phyloP scores from a whole-genome alignment of 2,888 invertebrate genomes.

The Sinopyrophorus schimmeli region DNA sequence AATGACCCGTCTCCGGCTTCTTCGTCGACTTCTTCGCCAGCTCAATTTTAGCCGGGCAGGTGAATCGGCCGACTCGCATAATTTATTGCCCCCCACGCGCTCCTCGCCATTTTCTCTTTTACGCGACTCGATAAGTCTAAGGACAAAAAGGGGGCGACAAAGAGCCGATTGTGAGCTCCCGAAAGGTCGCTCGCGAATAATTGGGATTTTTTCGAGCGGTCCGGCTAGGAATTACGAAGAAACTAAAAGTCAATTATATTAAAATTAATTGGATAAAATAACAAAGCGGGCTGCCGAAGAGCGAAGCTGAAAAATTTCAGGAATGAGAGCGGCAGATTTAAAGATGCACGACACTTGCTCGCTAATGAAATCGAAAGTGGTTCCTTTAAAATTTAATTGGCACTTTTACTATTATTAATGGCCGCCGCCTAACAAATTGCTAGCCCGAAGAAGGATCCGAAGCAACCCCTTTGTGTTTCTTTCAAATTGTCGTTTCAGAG shows the following conservation, averaged over 20 bases:
- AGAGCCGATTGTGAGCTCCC: slow-evolving; percentile 1
- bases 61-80: no score
- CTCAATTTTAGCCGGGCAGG: slow-evolving; percentile 27
- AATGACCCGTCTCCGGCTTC: slow-evolving; percentile 31
- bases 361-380: slow-evolving; percentile 30
- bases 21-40: slow-evolving; percentile 18
- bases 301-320: slow-evolving; percentile 23
- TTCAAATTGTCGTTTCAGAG: no score
- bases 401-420: slow-evolving; percentile 14
- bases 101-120: slow-evolving; percentile 20
- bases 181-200: slow-evolving; percentile 10
- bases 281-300: slow-evolving; percentile 42
- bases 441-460: no score
- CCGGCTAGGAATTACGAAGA: slow-evolving; percentile 30
- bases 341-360: slow-evolving; percentile 22
- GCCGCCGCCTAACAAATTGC: no score
- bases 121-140: slow-evolving; percentile 7
- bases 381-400: slow-evolving; percentile 25
- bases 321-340: slow-evolving; percentile 31
- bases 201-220: slow-evolving; percentile 19
- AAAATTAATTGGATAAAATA: slow-evolving; percentile 50
- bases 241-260: slow-evolving; percentile 50
- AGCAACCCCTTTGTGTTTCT: no score
- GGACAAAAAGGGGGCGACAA: slow-evolving; percentile 7
- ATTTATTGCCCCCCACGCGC: slow-evolving; percentile 26